Base-by-base conservation (phyloP, 2,113 vertebrate genomes). In the Oenanthe melanoleuca region DNA sequence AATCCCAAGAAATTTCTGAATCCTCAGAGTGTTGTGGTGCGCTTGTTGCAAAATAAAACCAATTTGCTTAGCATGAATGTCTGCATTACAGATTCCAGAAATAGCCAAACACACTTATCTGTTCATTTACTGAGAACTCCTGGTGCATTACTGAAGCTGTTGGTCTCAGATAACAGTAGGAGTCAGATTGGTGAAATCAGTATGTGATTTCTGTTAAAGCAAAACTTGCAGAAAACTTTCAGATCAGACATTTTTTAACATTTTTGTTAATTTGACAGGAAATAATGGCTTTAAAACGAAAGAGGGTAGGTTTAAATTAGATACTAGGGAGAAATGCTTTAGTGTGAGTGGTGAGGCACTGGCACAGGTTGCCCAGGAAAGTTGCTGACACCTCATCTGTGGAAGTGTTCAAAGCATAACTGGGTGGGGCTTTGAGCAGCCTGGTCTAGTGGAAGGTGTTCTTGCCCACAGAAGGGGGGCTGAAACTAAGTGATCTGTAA, bases 41-140 rank as follows among this genome's bases (percentile, higher is more conserved):
- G 33, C 28, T 82, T 88, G 31, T 71, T 84, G 65, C 25, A 90
- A 90, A 95, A 87, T 59, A 71, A 53, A 52, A 47, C 28, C 45
- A 87, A 78, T 71, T 89, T 80, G 5, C 24, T 89, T 69, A 52
- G 33, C 23, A n/a, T 55, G 44, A 88, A 50, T 34, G 9, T 49
- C 61, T 77, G 67, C 24, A 70, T 77, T 70, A 77, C 15, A 83
- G 44, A 70, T 20, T 90, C 29, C n/a, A 94, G 71, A 88, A 82
- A 93, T 3, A 93, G 44, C 52, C 57, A 44, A 67, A 60, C 31
- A 45, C 6, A 11, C 16, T 89, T 77, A 61, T 57, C 80, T 77
- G 9, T 88, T 86, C 5, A 33, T 80, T 95, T 63, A 66, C 24
- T 74, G 50, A 69, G n/a, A 93, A 38, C 6, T 84, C 44, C 22